Conservation (phyloP, 2,797 vertebrate species). For the Sebastes itinus region DNA sequence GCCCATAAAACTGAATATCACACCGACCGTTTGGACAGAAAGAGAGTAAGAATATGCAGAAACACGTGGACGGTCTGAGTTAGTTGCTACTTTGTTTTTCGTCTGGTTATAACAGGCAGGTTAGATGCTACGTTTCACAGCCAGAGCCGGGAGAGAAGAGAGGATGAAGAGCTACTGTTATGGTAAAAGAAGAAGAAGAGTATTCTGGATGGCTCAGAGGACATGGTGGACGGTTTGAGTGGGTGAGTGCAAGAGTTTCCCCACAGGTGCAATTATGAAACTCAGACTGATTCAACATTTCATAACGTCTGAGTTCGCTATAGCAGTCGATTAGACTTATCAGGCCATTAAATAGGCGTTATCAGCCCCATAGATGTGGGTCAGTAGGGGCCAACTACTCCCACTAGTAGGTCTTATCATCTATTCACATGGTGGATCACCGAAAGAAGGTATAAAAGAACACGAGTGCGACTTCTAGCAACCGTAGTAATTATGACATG, state of each 20-base stretch:
- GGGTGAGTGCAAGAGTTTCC: conserved; percentile 34
- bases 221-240: conserved; percentile 47
- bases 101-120: conserved; percentile 43
- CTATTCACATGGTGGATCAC: no score
- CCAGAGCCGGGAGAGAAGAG: conserved; percentile 38
- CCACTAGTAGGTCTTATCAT: no score
- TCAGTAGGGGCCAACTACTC: no score
- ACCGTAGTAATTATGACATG: no score
- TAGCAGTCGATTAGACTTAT: conserved; percentile 1
- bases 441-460: no score
- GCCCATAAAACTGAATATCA: conserved; percentile 28
- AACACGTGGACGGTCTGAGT: conserved; percentile 37
- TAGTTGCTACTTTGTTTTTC: conserved; percentile 53
- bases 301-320: background rate
- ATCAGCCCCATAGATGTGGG: no score
- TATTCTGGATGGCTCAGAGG: conserved; percentile 44
- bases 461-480: no score
- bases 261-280: conserved; percentile 5
- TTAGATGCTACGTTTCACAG: conserved; percentile 74
- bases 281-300: background rate
- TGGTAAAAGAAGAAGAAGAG: background rate
- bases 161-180: conserved; percentile 48
- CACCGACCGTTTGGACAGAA: conserved; percentile 2
- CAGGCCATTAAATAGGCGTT: no score
- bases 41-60: conserved; percentile 26